Conservation (phyloP, 2,113 vertebrate species). For the Proteles cristata region DNA sequence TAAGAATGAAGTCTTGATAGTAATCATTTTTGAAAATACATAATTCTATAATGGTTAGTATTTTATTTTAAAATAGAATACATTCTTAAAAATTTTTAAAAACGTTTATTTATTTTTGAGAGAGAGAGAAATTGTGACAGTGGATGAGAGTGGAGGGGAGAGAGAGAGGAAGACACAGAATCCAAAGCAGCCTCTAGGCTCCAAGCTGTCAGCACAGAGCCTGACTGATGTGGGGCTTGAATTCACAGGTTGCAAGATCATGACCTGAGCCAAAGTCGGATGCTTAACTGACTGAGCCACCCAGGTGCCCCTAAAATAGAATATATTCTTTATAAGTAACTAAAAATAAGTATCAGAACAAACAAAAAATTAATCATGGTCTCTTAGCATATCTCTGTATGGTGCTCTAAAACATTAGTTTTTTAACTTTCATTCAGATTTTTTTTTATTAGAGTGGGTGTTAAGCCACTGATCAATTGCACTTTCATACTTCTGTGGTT, state of each 20-base stretch:
- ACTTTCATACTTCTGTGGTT: slow-evolving; percentile 86
- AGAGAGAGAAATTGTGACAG: too few species aligned
- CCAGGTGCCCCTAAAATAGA: background rate
- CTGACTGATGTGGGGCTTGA: too few species aligned
- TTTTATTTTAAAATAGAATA: slow-evolving; percentile 29
- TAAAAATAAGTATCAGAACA: slow-evolving; percentile 29
- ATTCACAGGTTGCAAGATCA: too few species aligned
- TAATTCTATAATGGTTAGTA: slow-evolving; percentile 28
- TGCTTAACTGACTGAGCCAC: too few species aligned
- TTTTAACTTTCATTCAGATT: background rate
- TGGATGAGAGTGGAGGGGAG: too few species aligned
- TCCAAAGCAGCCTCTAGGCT: too few species aligned
- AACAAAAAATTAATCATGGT: background rate
- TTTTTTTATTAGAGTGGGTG: background rate
- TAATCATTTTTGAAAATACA: slow-evolving; percentile 39
- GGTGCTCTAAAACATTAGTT: background rate
- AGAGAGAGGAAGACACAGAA: too few species aligned
- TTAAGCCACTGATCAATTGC: slow-evolving; percentile 92
- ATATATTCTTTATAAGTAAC: background rate
- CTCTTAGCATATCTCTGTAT: background rate
- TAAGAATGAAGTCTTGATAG: slow-evolving; percentile 43
- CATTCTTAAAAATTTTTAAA: background rate
- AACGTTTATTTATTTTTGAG: too few species aligned
- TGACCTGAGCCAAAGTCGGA: too few species aligned
- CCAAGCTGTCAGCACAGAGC: too few species aligned